phyloP scores from a whole-genome alignment of 2,888 invertebrate species.

The Chrysolina haemoptera region DNA sequence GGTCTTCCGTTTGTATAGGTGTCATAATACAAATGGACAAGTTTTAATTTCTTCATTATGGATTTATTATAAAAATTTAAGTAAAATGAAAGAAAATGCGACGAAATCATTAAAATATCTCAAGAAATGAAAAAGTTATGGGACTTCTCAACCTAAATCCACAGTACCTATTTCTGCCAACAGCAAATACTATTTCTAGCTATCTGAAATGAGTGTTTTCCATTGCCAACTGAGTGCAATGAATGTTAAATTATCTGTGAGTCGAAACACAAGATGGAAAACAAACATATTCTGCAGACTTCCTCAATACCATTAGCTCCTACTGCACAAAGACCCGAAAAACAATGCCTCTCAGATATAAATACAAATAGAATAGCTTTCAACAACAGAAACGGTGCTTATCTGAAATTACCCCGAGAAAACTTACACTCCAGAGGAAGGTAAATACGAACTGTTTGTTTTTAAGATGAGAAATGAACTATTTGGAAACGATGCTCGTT shows the following conservation, averaged over 20 bases:
- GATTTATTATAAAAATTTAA: too few relatives aligned
- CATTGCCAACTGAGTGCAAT: neutral
- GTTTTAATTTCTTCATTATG: too few relatives aligned
- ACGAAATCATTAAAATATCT: too few relatives aligned
- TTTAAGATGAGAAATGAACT: conserved; percentile 23
- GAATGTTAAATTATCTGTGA: neutral
- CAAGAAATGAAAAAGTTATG: too few relatives aligned
- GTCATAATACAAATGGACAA: too few relatives aligned
- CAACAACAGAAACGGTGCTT: conserved; percentile 40
- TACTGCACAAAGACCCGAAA: conserved; percentile 9
- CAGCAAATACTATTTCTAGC: neutral
- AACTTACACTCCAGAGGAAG: conserved; percentile 39
- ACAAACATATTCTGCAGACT: conserved; percentile 1
- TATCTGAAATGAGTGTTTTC: neutral
- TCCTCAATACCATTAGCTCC: neutral
- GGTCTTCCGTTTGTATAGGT: too few relatives aligned
- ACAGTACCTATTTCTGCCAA: neutral
- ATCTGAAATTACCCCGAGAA: conserved; percentile 45
- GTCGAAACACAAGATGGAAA: neutral
- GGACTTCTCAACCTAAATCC: neutral
- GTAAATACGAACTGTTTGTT: conserved; percentile 46
- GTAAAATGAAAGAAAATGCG: too few relatives aligned
- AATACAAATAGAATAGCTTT: conserved; percentile 42
- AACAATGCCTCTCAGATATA: conserved; percentile 34
- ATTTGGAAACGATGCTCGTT: conserved; percentile 7